Evolutionary conservation across 2,888 invertebrate genomes (phyloP).

Genomic region (Oscheius sp.): DNA sequence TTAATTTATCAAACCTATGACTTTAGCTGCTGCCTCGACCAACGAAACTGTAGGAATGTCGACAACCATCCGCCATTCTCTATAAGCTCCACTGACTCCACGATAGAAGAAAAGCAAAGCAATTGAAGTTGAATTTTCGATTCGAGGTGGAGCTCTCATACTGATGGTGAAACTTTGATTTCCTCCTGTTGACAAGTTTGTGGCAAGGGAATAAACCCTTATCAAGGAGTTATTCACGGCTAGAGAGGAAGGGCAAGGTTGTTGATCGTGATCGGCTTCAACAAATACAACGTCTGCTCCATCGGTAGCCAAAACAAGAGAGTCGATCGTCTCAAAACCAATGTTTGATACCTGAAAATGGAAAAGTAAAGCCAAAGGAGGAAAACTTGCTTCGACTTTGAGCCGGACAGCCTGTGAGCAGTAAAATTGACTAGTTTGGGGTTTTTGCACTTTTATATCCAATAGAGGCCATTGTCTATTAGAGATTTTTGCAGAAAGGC

Average conservation of each 20-base stretch:
- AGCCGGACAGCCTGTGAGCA: constrained; percentile 47
- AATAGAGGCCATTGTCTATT: constrained; percentile 55
- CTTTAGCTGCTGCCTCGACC: constrained; percentile 27
- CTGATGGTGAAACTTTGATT: background rate
- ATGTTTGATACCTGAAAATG: constrained; percentile 49
- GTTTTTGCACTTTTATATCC: constrained; percentile 42
- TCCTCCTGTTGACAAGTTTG: background rate
- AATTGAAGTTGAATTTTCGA: background rate
- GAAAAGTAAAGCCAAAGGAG: background rate
- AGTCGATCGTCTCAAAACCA: constrained; percentile 45
- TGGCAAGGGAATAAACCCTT: background rate
- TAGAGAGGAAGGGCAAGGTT: background rate
- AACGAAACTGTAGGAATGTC: constrained; percentile 33
- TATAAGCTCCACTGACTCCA: constrained; percentile 39
- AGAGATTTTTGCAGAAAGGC: constrained; percentile 50
- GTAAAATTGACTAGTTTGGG: constrained; percentile 33
- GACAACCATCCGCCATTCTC: constrained; percentile 49
- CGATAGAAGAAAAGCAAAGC: constrained; percentile 53
- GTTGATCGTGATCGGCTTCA: background rate
- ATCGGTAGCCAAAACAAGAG: constrained; percentile 47
- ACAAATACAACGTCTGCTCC: constrained; percentile 39
- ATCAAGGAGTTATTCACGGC: background rate
- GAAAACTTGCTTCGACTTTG: constrained; percentile 11
- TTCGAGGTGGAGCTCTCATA: constrained; percentile 23
- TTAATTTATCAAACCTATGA: constrained; percentile 32